Evolutionary conservation across 2,797 vertebrate genomes (phyloP).

Genomic region (Stomatorhinus walkeri): DNA sequence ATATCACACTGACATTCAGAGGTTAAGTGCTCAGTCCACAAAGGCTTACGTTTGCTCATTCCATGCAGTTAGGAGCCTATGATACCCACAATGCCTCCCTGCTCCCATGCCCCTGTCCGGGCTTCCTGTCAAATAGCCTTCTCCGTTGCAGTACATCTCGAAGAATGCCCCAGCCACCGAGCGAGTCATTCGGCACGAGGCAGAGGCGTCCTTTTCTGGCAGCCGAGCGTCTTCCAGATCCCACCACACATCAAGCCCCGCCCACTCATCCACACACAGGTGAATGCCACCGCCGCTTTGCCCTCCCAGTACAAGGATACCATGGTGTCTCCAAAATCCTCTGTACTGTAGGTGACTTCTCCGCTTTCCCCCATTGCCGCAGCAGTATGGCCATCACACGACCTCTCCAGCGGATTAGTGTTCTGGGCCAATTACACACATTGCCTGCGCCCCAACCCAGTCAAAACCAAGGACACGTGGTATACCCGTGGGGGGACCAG

Average conservation of each 20-base stretch:
- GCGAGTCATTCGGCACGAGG: conserved; percentile 80
- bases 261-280: conserved; percentile 91
- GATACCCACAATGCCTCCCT: not conserved
- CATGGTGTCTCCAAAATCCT: not conserved
- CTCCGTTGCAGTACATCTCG: conserved; percentile 77
- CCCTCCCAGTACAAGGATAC: not conserved
- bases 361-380: not conserved
- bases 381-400: not conserved
- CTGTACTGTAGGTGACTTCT: not conserved
- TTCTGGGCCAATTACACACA: not conserved
- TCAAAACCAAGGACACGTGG: not conserved
- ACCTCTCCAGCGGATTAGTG: not conserved
- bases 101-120: not conserved
- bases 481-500: not conserved
- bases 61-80: not conserved
- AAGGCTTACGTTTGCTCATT: not conserved
- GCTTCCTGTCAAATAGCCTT: conserved; percentile 34
- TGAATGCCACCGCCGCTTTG: conserved; percentile 33
- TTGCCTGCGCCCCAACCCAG: not conserved
- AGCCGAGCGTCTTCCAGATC: conserved; percentile 92
- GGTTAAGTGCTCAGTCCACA: not conserved
- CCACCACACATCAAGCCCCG: conserved; percentile 88
- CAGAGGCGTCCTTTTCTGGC: conserved; percentile 84
- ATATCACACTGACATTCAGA: conserved; percentile 5
- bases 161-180: conserved; percentile 89